phyloP scores from a whole-genome alignment of 2,888 invertebrate genomes.

The Lagria hirta region DNA sequence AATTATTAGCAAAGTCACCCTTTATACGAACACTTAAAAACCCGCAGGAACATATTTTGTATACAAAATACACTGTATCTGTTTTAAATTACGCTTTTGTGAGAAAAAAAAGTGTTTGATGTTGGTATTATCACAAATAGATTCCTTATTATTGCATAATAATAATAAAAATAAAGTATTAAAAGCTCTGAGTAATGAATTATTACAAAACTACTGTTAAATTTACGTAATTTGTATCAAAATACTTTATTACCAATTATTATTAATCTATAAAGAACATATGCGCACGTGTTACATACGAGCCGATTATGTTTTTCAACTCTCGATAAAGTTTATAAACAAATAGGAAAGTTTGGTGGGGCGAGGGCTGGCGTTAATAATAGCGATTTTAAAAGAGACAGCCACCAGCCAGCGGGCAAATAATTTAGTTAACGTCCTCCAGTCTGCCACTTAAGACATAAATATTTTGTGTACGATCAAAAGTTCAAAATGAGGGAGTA shows the following conservation, averaged over 20 bases:
- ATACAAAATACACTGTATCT: too few relatives aligned
- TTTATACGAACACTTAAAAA: too few relatives aligned
- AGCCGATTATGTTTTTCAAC: slow-evolving; percentile 14
- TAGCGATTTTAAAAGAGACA: slow-evolving; percentile 21
- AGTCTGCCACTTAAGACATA: slow-evolving; percentile 4
- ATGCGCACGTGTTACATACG: slow-evolving; percentile 12
- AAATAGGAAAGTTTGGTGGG: slow-evolving; percentile 23
- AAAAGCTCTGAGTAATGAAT: too few relatives aligned
- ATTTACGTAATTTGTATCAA: slow-evolving; percentile 12
- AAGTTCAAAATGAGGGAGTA: slow-evolving; percentile 25
- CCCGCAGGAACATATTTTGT: too few relatives aligned
- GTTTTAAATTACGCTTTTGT: too few relatives aligned
- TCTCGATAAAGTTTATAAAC: slow-evolving; percentile 21
- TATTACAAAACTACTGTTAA: too few relatives aligned
- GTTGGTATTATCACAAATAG: too few relatives aligned
- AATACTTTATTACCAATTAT: slow-evolving; percentile 1
- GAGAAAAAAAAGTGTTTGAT: too few relatives aligned
- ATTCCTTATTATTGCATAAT: too few relatives aligned
- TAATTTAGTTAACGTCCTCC: slow-evolving; percentile 4
- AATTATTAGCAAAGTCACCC: too few relatives aligned
- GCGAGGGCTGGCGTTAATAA: slow-evolving; percentile 21
- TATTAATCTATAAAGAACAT: too few relatives aligned
- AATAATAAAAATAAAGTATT: too few relatives aligned
- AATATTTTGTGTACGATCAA: slow-evolving; percentile 2
- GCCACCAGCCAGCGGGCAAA: slow-evolving; percentile 8